Evolutionary conservation across 2,888 invertebrate species (phyloP).

Genomic region (Eustalomyia histrio): DNA sequence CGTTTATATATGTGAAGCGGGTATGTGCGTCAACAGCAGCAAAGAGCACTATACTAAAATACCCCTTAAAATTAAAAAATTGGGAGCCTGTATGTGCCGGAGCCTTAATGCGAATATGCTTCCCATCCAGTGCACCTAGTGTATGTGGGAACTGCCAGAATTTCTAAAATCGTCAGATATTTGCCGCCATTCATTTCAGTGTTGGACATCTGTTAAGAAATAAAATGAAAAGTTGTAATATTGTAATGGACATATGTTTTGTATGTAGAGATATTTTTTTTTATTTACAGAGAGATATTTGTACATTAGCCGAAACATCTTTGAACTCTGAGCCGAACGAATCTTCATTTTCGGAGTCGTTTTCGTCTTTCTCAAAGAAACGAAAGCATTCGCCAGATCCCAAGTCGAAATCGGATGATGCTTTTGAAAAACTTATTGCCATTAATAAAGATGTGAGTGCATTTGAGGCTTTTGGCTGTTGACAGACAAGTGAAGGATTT

Average conservation of each 20-base stretch:
- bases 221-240: neutral
- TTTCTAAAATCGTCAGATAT: no score
- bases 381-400: neutral
- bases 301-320: neutral
- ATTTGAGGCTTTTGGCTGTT: conserved; percentile 15
- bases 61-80: conserved; percentile 49
- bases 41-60: conserved; percentile 32
- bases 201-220: conserved; percentile 5
- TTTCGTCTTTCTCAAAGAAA: neutral
- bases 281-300: conserved; percentile 11
- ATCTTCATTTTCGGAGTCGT: neutral
- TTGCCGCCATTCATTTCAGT: no score
- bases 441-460: neutral
- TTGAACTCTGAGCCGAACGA: conserved; percentile 8
- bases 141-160: conserved; percentile 32
- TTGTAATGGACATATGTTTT: neutral
- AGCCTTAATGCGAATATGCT: conserved; percentile 43
- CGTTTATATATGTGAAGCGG: conserved; percentile 21
- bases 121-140: conserved; percentile 37
- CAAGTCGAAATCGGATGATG: conserved; percentile 19
- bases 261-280: neutral
- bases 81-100: conserved; percentile 28
- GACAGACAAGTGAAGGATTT: conserved; percentile 30
- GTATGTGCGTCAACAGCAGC: conserved; percentile 34
- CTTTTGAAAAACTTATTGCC: conserved; percentile 20